A percentile compares a stretch with the other conserved stretches of the same genome.
Conservation (phyloP, 2,888 invertebrate genomes). For the Adela reaumurella region DNA sequence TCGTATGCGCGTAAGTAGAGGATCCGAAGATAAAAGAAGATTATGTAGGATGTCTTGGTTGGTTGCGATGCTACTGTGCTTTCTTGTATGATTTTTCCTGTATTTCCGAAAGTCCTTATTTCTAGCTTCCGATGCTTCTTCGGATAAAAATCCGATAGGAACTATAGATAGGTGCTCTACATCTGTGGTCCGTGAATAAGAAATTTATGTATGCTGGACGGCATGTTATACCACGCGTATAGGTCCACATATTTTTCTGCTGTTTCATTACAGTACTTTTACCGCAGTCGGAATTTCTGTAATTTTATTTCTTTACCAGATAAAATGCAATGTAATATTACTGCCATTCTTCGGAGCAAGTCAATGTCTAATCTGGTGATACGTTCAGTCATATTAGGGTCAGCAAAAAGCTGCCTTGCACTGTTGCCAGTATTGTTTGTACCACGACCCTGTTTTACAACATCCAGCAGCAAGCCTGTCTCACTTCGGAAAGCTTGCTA, state of each 20-base stretch:
- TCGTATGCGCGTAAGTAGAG: neutral
- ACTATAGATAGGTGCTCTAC: conserved; percentile 5
- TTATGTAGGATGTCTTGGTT: neutral
- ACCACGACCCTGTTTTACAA: conserved; percentile 2
- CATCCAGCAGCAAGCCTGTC: conserved; percentile 4
- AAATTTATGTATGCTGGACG: neutral
- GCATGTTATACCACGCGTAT: neutral
- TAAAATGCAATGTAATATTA: neutral
- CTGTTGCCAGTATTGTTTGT: conserved; percentile 5
- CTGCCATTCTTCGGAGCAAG: neutral
- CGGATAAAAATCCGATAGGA: conserved; percentile 8
- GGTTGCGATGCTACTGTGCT: conserved; percentile 7
- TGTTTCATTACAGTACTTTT: neutral
- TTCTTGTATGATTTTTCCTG: conserved; percentile 7
- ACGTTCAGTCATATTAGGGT: neutral
- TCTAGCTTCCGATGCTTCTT: conserved; percentile 9
- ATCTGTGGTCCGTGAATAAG: neutral
- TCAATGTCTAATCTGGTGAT: conserved; percentile 2
- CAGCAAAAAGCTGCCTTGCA: conserved; percentile 3
- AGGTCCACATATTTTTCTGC: neutral
- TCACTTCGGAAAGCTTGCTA: neutral
- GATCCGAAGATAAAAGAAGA: neutral
- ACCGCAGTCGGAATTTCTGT: neutral
- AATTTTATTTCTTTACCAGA: neutral
- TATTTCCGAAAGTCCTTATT: conserved; percentile 9